A percentile compares a stretch with the other conserved stretches of the same genome.
Evolutionary conservation across 1,140 invertebrate species (phyloP).

Genomic region (Anadara kagoshimensis): DNA sequence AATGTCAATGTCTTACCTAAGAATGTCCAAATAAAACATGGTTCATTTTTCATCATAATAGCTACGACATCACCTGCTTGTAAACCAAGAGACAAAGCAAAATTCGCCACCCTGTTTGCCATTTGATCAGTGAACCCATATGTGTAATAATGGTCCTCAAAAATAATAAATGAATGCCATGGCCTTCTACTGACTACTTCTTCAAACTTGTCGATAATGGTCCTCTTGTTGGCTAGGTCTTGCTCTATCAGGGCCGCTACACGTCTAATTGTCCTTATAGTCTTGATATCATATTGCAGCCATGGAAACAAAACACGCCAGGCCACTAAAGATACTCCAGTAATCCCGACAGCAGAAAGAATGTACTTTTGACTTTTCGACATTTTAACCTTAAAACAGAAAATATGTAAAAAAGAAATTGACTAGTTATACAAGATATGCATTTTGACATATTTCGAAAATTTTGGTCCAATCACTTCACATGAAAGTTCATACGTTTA

Average conservation of each 20-base stretch:
- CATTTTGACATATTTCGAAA: no score
- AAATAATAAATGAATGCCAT: slow-evolving; percentile 47
- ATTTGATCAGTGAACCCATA: slow-evolving; percentile 47
- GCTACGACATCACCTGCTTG: slow-evolving; percentile 30
- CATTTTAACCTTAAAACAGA: no score
- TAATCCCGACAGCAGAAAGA: not conserved
- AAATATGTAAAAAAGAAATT: no score
- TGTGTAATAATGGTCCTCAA: slow-evolving; percentile 38
- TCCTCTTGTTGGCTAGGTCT: slow-evolving; percentile 3
- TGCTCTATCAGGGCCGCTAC: not conserved
- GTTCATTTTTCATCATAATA: slow-evolving; percentile 31
- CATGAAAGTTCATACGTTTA: no score
- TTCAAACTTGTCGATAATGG: slow-evolving; percentile 49
- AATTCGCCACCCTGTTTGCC: slow-evolving; percentile 40
- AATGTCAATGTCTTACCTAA: no score
- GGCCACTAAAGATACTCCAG: slow-evolving; percentile 30
- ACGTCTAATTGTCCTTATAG: slow-evolving; percentile 30
- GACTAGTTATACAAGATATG: no score
- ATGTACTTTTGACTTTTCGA: not conserved
- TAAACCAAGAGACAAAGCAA: slow-evolving; percentile 13
- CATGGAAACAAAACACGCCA: slow-evolving; percentile 48
- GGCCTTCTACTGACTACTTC: slow-evolving; percentile 24
- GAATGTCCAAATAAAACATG: slow-evolving; percentile 35
- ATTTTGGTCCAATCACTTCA: no score
- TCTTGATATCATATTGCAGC: slow-evolving; percentile 45